Base-by-base conservation (phyloP, 1,140 invertebrate species). In the Drosophila punjabiensis region DNA sequence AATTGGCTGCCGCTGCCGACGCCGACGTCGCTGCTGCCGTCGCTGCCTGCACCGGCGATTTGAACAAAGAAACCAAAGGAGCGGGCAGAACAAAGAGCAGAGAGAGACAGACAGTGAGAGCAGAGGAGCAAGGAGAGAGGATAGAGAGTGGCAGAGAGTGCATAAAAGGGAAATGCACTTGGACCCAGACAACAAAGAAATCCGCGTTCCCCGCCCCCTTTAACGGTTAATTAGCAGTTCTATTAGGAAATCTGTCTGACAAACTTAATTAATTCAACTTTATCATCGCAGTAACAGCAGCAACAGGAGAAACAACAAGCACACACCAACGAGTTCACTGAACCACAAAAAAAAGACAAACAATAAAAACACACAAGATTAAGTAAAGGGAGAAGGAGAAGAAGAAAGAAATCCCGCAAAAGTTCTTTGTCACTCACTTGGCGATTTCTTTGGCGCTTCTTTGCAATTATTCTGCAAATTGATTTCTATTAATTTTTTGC, bases 171-270 rank as follows among this genome's bases (percentile, higher is more conserved):
- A 85, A 85, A 78, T 85, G 82, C 82, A 81, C 79, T 84, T 68
- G 73, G 64, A 48, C 63, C 65, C 82, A 85, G 82, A 85, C 82
- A 85, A 85, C 82, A 85, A 85, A 86, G 82, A 85, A 37, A 70
- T 80, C 35, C 48, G 30, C 56, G 18, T 63, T 32, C 39, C 14
- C 32, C 59, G 32, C 35, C 59, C n/a, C 43, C 30, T 39, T 18
- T 33, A n/a, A 32, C 33, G 16, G 48, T 58, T 50, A 71, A 84
- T 84, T 76, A 70, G 77, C 67, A 62, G 50, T 64, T 65, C 30
- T 68, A 84, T 80, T 84, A 76, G 67, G n/a, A 76, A 65, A 66
- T 60, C 41, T 61, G 63, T 33, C 24, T 18, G 48, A 30, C 52
- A 39, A 61, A 48, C 48, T 79, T 79, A 65, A 65, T 80, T 74